Conservation (phyloP, 2,888 invertebrate species). For the Drosophila kanekoi region DNA sequence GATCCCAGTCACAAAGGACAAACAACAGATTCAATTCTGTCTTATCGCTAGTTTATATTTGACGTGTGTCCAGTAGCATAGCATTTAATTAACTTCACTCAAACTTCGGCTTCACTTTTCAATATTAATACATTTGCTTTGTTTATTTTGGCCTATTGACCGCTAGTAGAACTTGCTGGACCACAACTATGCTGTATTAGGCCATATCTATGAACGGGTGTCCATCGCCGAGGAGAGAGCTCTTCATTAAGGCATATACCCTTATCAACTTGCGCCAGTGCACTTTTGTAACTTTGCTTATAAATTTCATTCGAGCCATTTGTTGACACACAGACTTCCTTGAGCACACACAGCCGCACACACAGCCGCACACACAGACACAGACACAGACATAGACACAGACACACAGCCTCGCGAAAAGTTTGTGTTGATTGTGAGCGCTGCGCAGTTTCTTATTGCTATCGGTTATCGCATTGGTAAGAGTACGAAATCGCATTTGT, state of each 20-base stretch:
- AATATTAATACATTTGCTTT: conserved; percentile 71
- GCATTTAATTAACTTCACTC: conserved; percentile 70
- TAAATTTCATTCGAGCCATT: conserved; percentile 80
- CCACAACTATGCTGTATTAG: conserved; percentile 58
- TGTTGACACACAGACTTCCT: conserved; percentile 62
- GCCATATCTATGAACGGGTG: conserved; percentile 41
- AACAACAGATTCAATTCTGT: no score
- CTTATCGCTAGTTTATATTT: conserved; percentile 61
- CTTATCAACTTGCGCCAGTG: conserved; percentile 74
- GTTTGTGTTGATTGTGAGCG: conserved; percentile 46
- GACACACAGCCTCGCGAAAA: conserved; percentile 62
- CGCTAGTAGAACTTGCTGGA: conserved; percentile 44
- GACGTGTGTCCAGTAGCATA: conserved; percentile 46
- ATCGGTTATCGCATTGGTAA: conserved; percentile 44
- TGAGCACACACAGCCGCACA: conserved; percentile 5
- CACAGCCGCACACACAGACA: conserved; percentile 14
- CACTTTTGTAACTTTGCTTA: conserved; percentile 75
- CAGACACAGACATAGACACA: conserved; percentile 20
- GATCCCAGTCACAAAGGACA: no score
- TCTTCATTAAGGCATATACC: conserved; percentile 42
- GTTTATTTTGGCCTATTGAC: conserved; percentile 66
- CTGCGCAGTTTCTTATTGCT: conserved; percentile 52
- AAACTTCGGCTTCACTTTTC: conserved; percentile 45
- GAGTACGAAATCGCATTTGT: conserved; percentile 45
- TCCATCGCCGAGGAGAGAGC: conserved; percentile 39